Percentiles rank a stretch among this genome's conserved stretches.
Conservation (phyloP, 2,888 invertebrate species). For the Cerastis rubricosa region DNA sequence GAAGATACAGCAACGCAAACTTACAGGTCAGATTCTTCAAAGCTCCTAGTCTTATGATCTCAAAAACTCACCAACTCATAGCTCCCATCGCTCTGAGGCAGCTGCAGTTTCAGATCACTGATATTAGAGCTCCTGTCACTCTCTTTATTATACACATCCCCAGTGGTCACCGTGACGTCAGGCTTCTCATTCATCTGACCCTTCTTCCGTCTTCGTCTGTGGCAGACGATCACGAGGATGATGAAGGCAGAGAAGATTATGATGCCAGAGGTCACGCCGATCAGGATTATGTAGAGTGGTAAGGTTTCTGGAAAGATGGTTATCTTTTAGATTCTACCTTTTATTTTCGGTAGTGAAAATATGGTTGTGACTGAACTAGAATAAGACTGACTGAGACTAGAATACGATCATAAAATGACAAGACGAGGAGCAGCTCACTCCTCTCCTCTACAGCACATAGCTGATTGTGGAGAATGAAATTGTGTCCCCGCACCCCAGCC, state of each 20-base stretch:
- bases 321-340: not conserved
- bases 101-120: conserved; percentile 97
- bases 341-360: too few species aligned
- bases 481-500: too few species aligned
- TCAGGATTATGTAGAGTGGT: conserved; percentile 95
- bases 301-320: conserved; percentile 91
- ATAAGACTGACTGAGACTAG: too few species aligned
- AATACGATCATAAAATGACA: too few species aligned
- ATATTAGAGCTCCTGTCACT: conserved; percentile 98
- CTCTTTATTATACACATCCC: conserved; percentile 91
- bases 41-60: not conserved
- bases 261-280: conserved; percentile 95
- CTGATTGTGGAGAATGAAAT: too few species aligned
- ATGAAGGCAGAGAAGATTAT: conserved; percentile 96
- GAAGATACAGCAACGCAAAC: too few species aligned
- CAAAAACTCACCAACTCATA: conserved; percentile 92
- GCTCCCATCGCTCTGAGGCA: conserved; percentile 95
- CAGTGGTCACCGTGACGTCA: conserved; percentile 87
- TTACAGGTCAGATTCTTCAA: not conserved
- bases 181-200: conserved; percentile 90
- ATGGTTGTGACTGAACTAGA: too few species aligned
- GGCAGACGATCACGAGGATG: conserved; percentile 95
- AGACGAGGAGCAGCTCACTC: too few species aligned
- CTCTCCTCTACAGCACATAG: too few species aligned
- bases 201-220: conserved; percentile 91